Conservation (phyloP, 2,888 invertebrate species). For the Lasioglossum calceatum region DNA sequence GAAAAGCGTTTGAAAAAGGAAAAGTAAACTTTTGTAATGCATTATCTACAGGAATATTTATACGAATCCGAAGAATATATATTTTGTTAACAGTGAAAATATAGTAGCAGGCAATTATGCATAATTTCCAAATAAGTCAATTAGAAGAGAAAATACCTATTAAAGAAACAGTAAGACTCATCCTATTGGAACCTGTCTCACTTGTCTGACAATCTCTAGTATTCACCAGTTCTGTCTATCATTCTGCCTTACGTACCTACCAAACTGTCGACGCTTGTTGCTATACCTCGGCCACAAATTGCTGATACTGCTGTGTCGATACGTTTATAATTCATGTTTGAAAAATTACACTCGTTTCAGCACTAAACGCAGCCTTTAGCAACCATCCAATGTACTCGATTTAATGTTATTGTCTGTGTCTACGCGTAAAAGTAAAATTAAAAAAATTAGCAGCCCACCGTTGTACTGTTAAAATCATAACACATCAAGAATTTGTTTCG, state of each 20-base stretch:
- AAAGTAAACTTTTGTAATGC: background rate
- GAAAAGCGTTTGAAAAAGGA: background rate
- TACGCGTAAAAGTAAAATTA: conserved; percentile 2
- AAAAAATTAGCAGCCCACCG: conserved; percentile 56
- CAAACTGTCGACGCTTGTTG: conserved; percentile 83
- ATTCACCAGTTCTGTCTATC: conserved; percentile 74
- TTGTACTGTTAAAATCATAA: conserved; percentile 52
- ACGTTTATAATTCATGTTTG: conserved; percentile 77
- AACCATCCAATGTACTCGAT: conserved; percentile 52
- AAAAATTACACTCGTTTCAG: conserved; percentile 77
- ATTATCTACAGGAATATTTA: background rate
- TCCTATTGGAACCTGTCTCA: conserved; percentile 64
- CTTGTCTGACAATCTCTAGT: conserved; percentile 68
- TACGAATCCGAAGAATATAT: background rate
- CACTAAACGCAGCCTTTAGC: conserved; percentile 73
- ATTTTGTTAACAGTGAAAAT: conserved; percentile 48
- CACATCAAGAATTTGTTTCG: conserved; percentile 21
- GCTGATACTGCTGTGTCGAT: conserved; percentile 82
- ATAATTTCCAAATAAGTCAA: background rate
- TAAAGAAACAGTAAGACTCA: conserved; percentile 21
- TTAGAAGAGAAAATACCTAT: background rate
- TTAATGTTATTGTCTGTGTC: conserved; percentile 32
- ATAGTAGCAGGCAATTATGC: conserved; percentile 61
- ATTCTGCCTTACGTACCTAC: conserved; percentile 78
- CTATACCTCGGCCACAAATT: conserved; percentile 83